Percentiles rank a stretch among this genome's conserved stretches.
Evolutionary conservation across 2,113 vertebrate genomes (phyloP).

Genomic region (Sturnus vulgaris): DNA sequence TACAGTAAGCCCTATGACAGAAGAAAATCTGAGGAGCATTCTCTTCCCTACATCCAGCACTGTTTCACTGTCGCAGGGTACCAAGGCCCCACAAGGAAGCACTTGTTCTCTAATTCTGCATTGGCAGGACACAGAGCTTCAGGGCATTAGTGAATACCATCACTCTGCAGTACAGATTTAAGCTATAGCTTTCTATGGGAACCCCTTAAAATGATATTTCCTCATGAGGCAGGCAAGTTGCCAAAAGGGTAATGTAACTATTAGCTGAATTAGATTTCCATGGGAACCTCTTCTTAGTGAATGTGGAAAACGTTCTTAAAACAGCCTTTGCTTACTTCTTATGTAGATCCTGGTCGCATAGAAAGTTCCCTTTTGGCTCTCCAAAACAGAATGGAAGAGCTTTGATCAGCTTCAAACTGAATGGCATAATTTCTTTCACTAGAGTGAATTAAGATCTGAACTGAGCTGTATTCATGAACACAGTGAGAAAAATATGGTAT

Average conservation of each 20-base stretch:
- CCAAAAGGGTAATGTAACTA: constrained; percentile 3
- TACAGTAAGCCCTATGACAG: not conserved
- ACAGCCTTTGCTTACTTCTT: constrained; percentile 16
- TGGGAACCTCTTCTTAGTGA: constrained; percentile 6
- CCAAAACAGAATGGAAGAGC: not conserved
- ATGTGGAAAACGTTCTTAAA: not conserved
- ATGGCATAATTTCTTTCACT: not conserved
- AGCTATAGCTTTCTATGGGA: not conserved
- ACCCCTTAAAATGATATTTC: not conserved
- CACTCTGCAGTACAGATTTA: not conserved
- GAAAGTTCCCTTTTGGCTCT: not conserved
- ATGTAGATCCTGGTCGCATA: not conserved
- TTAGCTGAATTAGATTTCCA: constrained; percentile 35
- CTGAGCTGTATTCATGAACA: not conserved
- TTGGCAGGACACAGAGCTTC: not conserved
- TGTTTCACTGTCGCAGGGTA: not conserved
- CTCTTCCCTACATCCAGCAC: not conserved
- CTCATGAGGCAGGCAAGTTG: not conserved
- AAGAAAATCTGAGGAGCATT: not conserved
- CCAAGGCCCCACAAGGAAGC: not conserved
- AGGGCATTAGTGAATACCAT: not conserved
- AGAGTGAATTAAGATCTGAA: not conserved
- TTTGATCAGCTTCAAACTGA: not conserved
- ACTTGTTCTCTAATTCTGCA: not conserved
- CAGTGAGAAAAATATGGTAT: not conserved